A percentile compares a stretch with the other conserved stretches of the same genome.
These are phyloP conservation scores for Cataglyphis albicans DNA, from an alignment of 2,888 invertebrate genomes.

Conservation along the genomic window DNA sequence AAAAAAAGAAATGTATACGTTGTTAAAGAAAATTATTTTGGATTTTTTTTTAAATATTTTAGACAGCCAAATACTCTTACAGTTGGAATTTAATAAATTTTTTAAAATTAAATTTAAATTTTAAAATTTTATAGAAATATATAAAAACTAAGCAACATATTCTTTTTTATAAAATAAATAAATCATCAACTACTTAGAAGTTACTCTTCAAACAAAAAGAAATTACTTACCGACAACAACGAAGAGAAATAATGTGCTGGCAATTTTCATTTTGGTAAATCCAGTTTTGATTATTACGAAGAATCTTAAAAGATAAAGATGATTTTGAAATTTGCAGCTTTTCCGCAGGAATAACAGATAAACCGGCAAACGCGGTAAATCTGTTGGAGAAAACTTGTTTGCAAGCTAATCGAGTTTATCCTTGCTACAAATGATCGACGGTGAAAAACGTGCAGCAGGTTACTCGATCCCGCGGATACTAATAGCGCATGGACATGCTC, in stretches of 20 bases:
- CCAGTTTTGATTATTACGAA: constrained; percentile 59
- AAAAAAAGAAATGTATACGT: neutral
- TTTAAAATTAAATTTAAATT: neutral
- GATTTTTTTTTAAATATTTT: neutral
- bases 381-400: constrained; percentile 4
- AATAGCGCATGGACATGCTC: constrained; percentile 79
- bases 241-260: constrained; percentile 81
- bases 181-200: neutral
- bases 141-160: neutral
- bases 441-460: constrained; percentile 75
- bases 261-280: constrained; percentile 81
- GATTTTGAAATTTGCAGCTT: constrained; percentile 27
- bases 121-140: neutral
- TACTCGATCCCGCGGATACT: constrained; percentile 81
- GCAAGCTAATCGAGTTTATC: neutral
- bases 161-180: neutral
- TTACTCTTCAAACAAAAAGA: neutral
- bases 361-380: constrained; percentile 38
- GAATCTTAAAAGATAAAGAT: constrained; percentile 21
- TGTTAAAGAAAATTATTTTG: neutral
- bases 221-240: constrained; percentile 82
- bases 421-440: constrained; percentile 16
- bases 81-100: neutral
- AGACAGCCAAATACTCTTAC: neutral
- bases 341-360: neutral